Evolutionary conservation across 2,797 vertebrate species (phyloP), one percentile per base, ranked within the genome.

Genomic region (Sebastolobus alascanus): DNA sequence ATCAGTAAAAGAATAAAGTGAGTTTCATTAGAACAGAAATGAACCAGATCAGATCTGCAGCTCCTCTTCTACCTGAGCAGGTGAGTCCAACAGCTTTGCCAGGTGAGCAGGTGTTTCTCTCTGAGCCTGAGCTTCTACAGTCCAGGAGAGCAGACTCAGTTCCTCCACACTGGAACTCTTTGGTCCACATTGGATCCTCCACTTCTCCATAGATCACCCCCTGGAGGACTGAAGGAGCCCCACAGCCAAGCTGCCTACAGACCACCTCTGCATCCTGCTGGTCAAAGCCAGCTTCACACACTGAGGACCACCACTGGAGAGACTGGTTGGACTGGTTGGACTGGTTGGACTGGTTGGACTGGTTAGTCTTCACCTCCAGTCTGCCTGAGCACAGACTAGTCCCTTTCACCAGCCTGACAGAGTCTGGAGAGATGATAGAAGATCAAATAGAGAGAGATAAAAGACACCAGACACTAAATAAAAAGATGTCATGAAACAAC

Each of bases 181-280:
- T 54, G 52, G 52, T 54, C 52, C 20, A 54, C 52, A 54, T 54
- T 54, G 52, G 9, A 54, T 2, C n/a, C 52, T 54, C 52, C 4
- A 43, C 40, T 1, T 22, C n/a, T 11, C n/a, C 52, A 0, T 54
- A 22, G 52, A 5, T n/a, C n/a, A 2, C 52, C 0, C 20, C 14
- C 40, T 43, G 40, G 40, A 43, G 14, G 40, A 43, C 40, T 16
- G 40, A 43, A 43, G 40, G 40, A 43, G 40, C 40, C 40, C 40
- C 40, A 43, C 40, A 43, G 40, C 40, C 14, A 43, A 43, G 40
- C 40, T 43, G 12, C 40, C 40, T 43, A 16, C 40, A 43, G 40
- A 43, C 40, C 40, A 43, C 40, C 40, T 43, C 40, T 43, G 40
- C 40, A 43, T 43, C 40, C 40, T 43, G 40, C 40, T 43, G 40